Conservation (phyloP, 2,797 vertebrate species). For the Danio kyathit region DNA sequence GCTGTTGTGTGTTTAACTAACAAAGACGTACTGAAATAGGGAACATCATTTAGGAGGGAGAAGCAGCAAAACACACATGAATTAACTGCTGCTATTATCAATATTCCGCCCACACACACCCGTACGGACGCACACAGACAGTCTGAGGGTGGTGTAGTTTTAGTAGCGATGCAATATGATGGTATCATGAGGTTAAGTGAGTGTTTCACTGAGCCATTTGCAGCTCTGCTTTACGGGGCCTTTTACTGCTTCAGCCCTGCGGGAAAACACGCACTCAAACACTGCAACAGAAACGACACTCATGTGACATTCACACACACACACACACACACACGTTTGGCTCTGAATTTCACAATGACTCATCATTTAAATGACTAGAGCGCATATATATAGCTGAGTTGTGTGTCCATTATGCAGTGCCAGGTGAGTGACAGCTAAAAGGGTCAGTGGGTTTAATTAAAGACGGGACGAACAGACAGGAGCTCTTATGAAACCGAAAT, state of each 20-base stretch:
- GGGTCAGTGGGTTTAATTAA: constrained; percentile 40
- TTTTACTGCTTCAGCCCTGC: constrained; percentile 43
- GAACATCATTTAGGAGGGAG: constrained; percentile 7
- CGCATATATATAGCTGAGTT: background rate
- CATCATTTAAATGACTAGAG: constrained; percentile 36
- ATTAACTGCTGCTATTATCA: constrained; percentile 10
- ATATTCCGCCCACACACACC: background rate
- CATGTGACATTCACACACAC: constrained; percentile 19
- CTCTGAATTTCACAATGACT: constrained; percentile 39
- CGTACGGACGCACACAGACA: constrained; percentile 46
- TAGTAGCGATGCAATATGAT: constrained; percentile 32
- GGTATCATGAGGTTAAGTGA: constrained; percentile 61
- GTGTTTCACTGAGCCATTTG: constrained; percentile 61
- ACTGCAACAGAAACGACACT: constrained; percentile 14
- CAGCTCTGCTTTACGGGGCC: constrained; percentile 59
- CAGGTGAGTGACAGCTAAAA: constrained; percentile 36
- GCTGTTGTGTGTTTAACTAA: background rate
- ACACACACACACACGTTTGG: background rate
- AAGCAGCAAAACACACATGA: constrained; percentile 6
- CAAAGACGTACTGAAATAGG: background rate
- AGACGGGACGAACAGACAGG: constrained; percentile 29
- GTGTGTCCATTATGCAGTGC: constrained; percentile 6
- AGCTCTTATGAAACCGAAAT: constrained; percentile 8
- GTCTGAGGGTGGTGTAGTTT: constrained; percentile 35
- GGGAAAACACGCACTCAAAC: constrained; percentile 35